These are phyloP conservation scores for Yponomeuta malinellus DNA, from an alignment of 2,888 invertebrate genomes.

Conservation along the genomic window DNA sequence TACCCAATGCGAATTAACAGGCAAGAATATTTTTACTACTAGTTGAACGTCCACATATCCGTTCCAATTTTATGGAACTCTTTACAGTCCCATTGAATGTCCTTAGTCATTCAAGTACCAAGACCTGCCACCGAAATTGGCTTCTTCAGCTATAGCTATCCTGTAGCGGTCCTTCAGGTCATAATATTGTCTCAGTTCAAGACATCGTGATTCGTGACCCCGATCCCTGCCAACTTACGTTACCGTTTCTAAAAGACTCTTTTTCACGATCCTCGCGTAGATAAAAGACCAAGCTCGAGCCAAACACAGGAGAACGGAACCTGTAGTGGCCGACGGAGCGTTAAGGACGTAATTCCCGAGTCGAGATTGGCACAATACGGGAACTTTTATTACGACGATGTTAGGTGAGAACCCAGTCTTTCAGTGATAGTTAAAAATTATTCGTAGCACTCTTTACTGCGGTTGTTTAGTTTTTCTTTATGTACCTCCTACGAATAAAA, in stretches of 20 bases:
- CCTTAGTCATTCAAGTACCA: no score
- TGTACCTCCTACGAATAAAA: no score
- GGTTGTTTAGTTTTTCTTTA: no score
- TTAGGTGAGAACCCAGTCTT: conserved; percentile 36
- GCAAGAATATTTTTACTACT: conserved; percentile 27
- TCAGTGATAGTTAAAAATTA: no score
- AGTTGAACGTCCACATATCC: neutral
- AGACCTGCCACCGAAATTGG: no score
- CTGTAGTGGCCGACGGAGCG: conserved; percentile 59
- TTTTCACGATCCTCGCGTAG: conserved; percentile 30
- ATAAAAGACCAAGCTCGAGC: conserved; percentile 44
- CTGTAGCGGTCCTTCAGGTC: no score
- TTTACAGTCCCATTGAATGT: no score
- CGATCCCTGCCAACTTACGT: neutral
- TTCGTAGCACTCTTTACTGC: no score
- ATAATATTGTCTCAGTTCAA: no score
- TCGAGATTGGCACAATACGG: conserved; percentile 78
- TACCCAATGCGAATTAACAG: conserved; percentile 51
- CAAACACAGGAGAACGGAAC: conserved; percentile 56
- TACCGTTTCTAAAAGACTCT: neutral
- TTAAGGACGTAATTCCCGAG: conserved; percentile 79
- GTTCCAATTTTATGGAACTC: no score
- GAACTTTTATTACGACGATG: conserved; percentile 73
- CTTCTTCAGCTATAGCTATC: no score
- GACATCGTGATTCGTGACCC: no score